Evolutionary conservation across 2,888 invertebrate species (phyloP), one percentile per base, ranked within the genome.

Genomic region (Sussaba pulchella): DNA sequence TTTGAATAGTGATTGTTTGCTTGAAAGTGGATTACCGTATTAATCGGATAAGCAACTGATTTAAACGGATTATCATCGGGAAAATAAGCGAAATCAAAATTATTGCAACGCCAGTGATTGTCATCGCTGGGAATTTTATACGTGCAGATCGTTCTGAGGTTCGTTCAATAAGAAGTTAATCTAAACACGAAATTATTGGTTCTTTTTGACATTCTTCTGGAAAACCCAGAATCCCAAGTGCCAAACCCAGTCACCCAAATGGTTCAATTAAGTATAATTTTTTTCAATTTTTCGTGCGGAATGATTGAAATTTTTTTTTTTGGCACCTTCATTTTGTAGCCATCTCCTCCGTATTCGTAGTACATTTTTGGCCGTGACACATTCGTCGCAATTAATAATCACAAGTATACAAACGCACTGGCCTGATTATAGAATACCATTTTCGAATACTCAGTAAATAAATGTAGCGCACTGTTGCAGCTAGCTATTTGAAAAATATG

Each of bases 391-490:
- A 14, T 5, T 31, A 63, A 17, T n/a, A 69, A 63, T 45, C 50
- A n/a, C n/a, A 66, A 21, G n/a, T 26, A 10, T 26, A n/a, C 26
- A 9, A 31, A 57, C 10, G 64, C 26, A 47, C 47, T 74, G 64
- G 66, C 45, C 74, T 66, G 57, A 59, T 66, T 66, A 59, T 14
- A 57, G 14, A 14, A 43, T 57, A 39, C 47, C 47, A 57, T 64
- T 31, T 45, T 24, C n/a, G 24, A 59, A 54, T 2, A 24, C 19
- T 26, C n/a, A 41, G 21, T 36, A 19, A n/a, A 50, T 26, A 39
- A 50, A 76, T 43, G 24, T 39, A 41, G 17, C n/a, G 21, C 17
- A 43, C 21, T 19, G n/a, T 54, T 39, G 24, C 31, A 21, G 24
- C 17, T 21, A 14, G 41, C 41, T 2, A 54, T 21, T 54, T 26